These are phyloP conservation scores for Ranitomeya imitator DNA, from an alignment of 2,113 vertebrate genomes.

Conservation along the genomic window DNA sequence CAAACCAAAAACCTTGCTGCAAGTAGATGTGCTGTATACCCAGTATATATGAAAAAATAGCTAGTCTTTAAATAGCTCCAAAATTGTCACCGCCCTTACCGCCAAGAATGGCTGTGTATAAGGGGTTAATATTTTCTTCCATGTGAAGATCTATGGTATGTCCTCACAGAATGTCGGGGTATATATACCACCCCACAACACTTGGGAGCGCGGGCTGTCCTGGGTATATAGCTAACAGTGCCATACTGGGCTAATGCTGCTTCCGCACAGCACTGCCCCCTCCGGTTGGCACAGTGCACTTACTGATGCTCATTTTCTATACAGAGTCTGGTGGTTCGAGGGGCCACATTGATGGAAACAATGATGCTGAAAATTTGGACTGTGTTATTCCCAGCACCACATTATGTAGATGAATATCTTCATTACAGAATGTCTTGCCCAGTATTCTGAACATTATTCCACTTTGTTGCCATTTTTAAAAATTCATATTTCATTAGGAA, in stretches of 20 bases:
- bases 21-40: too few relatives aligned
- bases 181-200: too few relatives aligned
- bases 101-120: too few relatives aligned
- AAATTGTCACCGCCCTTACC: too few relatives aligned
- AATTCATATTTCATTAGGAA: conserved; percentile 71
- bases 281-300: neutral
- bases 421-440: conserved; percentile 30
- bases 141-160: too few relatives aligned
- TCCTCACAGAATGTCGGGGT: too few relatives aligned
- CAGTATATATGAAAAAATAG: too few relatives aligned
- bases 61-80: too few relatives aligned
- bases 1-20: too few relatives aligned
- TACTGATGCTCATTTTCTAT: neutral
- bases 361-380: conserved; percentile 3
- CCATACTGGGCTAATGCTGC: neutral
- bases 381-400: conserved; percentile 6
- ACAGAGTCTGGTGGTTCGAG: conserved; percentile 9
- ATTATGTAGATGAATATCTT: conserved; percentile 42
- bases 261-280: neutral
- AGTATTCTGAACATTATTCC: conserved; percentile 19
- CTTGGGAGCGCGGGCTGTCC: neutral
- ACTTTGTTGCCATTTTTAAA: conserved; percentile 45
- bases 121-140: too few relatives aligned
- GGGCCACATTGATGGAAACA: conserved; percentile 35
- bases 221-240: neutral